Percentiles rank a stretch among this genome's conserved stretches.
Evolutionary conservation across 2,113 vertebrate genomes (phyloP).

Genomic region (Myiopsitta monachus): DNA sequence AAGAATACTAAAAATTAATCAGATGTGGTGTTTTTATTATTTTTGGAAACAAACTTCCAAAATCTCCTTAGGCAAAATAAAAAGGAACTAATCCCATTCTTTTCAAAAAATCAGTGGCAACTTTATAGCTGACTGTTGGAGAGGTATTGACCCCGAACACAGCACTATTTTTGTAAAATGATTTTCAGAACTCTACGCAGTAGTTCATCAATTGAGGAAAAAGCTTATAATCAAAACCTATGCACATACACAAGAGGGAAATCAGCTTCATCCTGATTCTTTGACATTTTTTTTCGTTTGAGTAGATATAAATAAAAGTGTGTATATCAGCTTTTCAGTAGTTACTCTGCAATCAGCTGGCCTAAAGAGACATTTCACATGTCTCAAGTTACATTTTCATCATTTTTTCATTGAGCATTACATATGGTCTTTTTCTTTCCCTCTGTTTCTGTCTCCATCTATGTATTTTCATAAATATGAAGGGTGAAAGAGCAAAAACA

Average conservation of each 20-base stretch:
- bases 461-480: not conserved
- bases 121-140: constrained; percentile 9
- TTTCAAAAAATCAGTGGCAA: not conserved
- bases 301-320: constrained; percentile 51
- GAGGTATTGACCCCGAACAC: not conserved
- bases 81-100: not conserved
- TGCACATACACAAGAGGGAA: constrained; percentile 52
- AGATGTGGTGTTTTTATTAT: not conserved
- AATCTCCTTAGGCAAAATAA: not conserved
- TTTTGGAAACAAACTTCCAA: not conserved
- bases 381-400: constrained; percentile 37
- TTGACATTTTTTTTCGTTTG: constrained; percentile 51
- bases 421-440: not conserved
- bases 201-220: constrained; percentile 43
- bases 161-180: constrained; percentile 26
- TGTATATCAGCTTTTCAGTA: constrained; percentile 51
- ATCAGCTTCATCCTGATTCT: constrained; percentile 57
- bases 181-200: constrained; percentile 23
- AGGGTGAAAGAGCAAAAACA: not conserved
- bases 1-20: not conserved
- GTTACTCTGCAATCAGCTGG: constrained; percentile 60
- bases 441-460: not conserved
- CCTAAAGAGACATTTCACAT: constrained; percentile 66
- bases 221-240: constrained; percentile 59
- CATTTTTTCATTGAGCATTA: not conserved